These are phyloP conservation scores for Zhuqinia jingwanae DNA, from an alignment of 2,888 invertebrate genomes.

Conservation along the genomic window DNA sequence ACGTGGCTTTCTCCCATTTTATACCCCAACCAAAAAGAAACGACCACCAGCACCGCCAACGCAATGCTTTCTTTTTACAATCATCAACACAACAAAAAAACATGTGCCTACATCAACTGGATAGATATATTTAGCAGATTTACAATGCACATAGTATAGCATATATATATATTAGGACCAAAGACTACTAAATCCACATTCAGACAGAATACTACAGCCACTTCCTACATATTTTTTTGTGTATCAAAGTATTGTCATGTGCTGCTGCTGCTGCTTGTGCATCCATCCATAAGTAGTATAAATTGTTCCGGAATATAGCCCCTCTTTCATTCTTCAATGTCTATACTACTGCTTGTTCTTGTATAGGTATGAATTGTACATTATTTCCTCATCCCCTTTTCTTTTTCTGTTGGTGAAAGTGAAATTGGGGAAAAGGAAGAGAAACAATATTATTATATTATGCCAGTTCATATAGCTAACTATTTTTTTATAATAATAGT, in stretches of 20 bases:
- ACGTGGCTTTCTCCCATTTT: slow-evolving; percentile 41
- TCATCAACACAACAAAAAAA: not conserved
- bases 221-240: not conserved
- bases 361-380: no score
- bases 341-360: no score
- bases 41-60: not conserved
- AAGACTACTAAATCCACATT: not conserved
- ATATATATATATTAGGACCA: not conserved
- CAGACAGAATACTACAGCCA: not conserved
- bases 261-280: not conserved
- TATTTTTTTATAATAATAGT: no score
- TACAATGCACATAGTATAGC: no score
- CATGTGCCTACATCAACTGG: not conserved
- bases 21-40: slow-evolving; percentile 17
- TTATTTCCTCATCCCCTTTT: no score
- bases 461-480: no score
- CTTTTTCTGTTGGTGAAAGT: no score
- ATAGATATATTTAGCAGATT: not conserved
- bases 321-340: no score
- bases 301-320: not conserved
- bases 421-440: no score
- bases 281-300: not conserved
- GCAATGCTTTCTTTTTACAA: slow-evolving; percentile 26
- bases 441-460: no score
- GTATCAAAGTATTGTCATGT: not conserved